Base-by-base conservation (phyloP, 1,140 invertebrate genomes). In the Neuroterus valhalla region DNA sequence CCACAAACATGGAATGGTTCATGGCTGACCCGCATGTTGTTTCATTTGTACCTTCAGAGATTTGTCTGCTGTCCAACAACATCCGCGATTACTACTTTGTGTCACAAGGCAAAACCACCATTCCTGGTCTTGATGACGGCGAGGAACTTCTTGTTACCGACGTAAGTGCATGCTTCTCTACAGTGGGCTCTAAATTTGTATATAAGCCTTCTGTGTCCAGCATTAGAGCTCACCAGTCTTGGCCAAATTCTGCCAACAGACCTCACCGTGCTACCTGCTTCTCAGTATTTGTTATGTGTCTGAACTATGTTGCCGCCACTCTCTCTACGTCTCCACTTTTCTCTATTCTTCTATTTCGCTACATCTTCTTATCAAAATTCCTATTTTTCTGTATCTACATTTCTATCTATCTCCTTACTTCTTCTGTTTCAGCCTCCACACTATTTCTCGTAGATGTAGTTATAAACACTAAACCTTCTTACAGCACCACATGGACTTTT, bases 51-150 rank as follows among this genome's bases (percentile, higher is more conserved):
- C 81, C 80, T 80, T 77, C 92, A 97, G 97, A 94, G 55, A 93
- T 93, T 90, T 95, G 94, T 91, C 89, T 95, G 87, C 93, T 99
- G 91, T 93, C 94, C 88, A 94, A 96, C 89, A 94, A 97, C 91
- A 94, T 96, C 91, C 92, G 93, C 92, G 95, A 95, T 91, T 99
- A 98, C 93, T 90, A 94, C 91, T 98, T 97, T 93, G 94, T 98
- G 88, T 95, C 97, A 89, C 98, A 99, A 94, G 98, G 98, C 91
- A 97, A 98, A 93, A 95, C 96, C 85, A 96, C 95, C 83, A 98
- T 99, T 88, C 96, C 98, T 84, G 94, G 95, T 89, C 95, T 99
- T 86, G 97, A 99, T 92, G 98, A 99, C 92, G 94, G 93, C 86
- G 97, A 98, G 91, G 98, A 99, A 94, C 96, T 98, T 92, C 88